Base-by-base conservation (phyloP, 2,113 vertebrate species). In the Heterocephalus glaber region DNA sequence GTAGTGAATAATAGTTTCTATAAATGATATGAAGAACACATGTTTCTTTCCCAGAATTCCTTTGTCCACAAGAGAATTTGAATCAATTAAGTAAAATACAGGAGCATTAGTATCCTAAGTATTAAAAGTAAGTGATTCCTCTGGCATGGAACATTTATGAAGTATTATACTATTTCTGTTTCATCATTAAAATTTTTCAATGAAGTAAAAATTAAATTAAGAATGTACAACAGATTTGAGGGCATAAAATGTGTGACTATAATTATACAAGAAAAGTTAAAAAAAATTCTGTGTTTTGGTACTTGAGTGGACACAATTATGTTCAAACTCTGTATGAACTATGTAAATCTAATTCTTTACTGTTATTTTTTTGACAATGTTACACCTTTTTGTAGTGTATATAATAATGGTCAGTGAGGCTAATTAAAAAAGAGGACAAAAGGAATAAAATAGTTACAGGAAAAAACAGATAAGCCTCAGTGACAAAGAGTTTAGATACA, bases 51-150 rank as follows among this genome's bases (percentile, higher is more conserved):
- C 60, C 13, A 74, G 1, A 4, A 65, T 41, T 89, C 82, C 44
- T 96, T 13, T 80, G 63, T 5, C 5, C 35, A 68, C 9, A 82
- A 86, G 3, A 79, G 2, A 12, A 86, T 79, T 76, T 82, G 19
- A 54, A 47, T 30, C 85, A 96, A 54, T 95, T n/a, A 60, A 86
- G 49, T 58, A 86, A 83, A 79, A 95, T 41, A 41, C 85, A 66
- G 41, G 9, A 47, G 41, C 0, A 60, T 44, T 86, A 86, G 4
- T 28, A 61, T 19, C 2, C 26, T 66, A 8, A 13, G 30, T 41
- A 82, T 9, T 30, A 30, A 85, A 60, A 89, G 1, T 4, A 66
- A 10, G 5, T 3, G 47, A 90, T 91, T 19, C 2, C 28, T 72
- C 28, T 22, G 17, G 28, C 26, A 47, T 47, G 20, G 28, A 26